Evolutionary conservation across 2,888 invertebrate species (phyloP), one percentile per base, ranked within the genome.

Genomic region (Hyposoter didymator): DNA sequence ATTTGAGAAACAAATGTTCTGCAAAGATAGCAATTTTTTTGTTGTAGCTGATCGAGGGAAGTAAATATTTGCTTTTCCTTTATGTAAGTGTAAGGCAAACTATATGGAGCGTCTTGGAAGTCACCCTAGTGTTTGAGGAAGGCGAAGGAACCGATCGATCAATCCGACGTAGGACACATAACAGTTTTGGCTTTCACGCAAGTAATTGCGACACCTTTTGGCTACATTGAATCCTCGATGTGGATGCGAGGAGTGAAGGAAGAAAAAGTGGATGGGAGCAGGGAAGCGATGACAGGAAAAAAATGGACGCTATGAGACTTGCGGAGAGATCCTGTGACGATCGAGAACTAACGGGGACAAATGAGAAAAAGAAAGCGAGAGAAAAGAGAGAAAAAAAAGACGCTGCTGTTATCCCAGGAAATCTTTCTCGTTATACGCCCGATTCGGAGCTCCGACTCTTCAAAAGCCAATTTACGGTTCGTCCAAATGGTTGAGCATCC

Each of bases 281-380:
- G 32, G 52, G 22, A 75, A 45, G 70, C 19, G 12, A 47, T 19
- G 12, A 32, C 32, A 19, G 22, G 35, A 87, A 88, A 88, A 88
- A 88, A 80, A 83, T 76, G 59, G 55, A 84, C 19, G 82, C 35
- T 76, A 88, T 89, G 85, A 87, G 82, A 80, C 84, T 85, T 75
- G n/a, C 55, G 28, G n/a, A 35, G 84, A 89, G 89, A 91, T 90
- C 89, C 89, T 88, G 87, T 89, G 86, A 72, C 84, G 88, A 90
- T 90, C 88, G 87, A 66, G 22, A 35, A 55, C 76, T 35, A 70
- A n/a, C 22, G 39, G 8, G 19, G 49, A 47, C 35, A 59, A 43
- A 62, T 14, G 35, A 69, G 55, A 55, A 35, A 67, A 49, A n/a
- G 45, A 55, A 17, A 55, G 55, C 43, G 8, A 8, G 39, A 59